Percentiles rank a stretch among this genome's conserved stretches.
These are phyloP conservation scores for Sebastes umbrosus DNA, from an alignment of 2,797 vertebrate species.

Conservation along the genomic window DNA sequence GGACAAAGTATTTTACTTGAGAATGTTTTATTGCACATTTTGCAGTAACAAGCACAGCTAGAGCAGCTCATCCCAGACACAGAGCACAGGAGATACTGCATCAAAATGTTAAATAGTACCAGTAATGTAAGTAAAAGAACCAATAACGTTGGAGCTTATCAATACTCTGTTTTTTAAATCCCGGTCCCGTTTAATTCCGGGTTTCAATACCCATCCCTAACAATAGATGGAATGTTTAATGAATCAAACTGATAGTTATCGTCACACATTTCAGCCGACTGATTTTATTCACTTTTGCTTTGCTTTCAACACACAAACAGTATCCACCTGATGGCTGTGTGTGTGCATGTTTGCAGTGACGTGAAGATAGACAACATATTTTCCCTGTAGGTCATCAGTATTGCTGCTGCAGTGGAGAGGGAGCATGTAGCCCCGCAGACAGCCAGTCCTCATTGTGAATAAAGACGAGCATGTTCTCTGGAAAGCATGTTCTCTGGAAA, in stretches of 20 bases:
- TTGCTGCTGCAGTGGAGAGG: slow-evolving; percentile 20
- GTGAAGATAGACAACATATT: slow-evolving; percentile 45
- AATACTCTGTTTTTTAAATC: too few relatives aligned
- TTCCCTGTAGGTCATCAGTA: slow-evolving; percentile 42
- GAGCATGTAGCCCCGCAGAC: slow-evolving; percentile 34
- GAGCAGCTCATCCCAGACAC: not conserved
- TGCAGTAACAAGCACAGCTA: not conserved
- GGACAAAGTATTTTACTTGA: too few relatives aligned
- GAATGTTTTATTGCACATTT: too few relatives aligned
- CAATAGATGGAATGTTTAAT: not conserved
- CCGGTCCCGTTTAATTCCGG: not conserved
- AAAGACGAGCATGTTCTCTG: slow-evolving; percentile 59
- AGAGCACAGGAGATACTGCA: not conserved
- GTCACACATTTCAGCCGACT: not conserved
- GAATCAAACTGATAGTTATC: not conserved
- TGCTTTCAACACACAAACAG: not conserved
- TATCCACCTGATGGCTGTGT: slow-evolving; percentile 56
- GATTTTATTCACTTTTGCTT: not conserved
- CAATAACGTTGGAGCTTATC: not conserved
- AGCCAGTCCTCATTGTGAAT: slow-evolving; percentile 48
- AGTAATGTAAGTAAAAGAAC: not conserved
- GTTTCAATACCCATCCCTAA: not conserved
- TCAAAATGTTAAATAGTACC: not conserved
- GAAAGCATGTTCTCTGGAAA: slow-evolving; percentile 63
- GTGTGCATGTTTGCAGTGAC: slow-evolving; percentile 38